Conservation (phyloP, 2,113 vertebrate genomes). For the Sciurus niger region DNA sequence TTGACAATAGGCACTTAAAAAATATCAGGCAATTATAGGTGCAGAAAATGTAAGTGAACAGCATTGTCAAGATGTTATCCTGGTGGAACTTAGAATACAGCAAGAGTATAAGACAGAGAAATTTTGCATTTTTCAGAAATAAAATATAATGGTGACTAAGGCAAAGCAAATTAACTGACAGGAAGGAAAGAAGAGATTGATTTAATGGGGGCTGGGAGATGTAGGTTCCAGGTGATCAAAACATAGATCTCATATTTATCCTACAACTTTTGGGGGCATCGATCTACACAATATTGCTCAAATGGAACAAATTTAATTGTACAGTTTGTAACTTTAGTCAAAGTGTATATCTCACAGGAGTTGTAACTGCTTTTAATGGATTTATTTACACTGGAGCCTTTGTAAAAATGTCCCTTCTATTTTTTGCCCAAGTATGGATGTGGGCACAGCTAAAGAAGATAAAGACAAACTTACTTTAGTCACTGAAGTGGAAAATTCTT, state of each 20-base stretch:
- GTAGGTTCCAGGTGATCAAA: neutral
- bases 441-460: neutral
- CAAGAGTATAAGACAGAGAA: neutral
- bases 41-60: neutral
- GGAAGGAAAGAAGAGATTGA: rapidly evolving
- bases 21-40: neutral
- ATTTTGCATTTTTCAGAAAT: neutral
- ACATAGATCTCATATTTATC: neutral
- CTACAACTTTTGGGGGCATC: neutral
- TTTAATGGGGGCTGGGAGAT: neutral
- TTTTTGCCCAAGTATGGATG: neutral
- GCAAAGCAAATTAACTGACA: neutral
- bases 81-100: neutral
- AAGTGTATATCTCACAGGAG: neutral
- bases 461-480: conserved; percentile 25
- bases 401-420: neutral
- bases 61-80: too few species aligned
- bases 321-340: neutral
- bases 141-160: rapidly evolving
- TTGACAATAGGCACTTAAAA: neutral
- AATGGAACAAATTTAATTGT: neutral
- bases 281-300: neutral
- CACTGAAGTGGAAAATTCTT: neutral
- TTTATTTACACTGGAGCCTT: neutral
- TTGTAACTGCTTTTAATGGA: neutral